Conservation (phyloP, 2,113 vertebrate species). For the Odocoileus virginianus region DNA sequence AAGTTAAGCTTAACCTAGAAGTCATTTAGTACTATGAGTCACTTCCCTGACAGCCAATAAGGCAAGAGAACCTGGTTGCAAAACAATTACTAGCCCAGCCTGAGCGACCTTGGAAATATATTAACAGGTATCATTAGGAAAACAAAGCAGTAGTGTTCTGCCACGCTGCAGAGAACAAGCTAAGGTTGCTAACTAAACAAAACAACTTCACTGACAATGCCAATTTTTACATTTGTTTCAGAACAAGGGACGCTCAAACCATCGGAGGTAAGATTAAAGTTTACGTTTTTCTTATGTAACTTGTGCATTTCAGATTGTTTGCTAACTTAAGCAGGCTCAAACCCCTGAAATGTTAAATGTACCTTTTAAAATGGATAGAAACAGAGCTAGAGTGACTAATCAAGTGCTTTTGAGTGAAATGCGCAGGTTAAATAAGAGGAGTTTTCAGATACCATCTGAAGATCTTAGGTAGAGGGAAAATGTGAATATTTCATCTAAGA, state of each 20-base stretch:
- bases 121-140: conserved; percentile 82
- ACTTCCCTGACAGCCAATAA: conserved; percentile 80
- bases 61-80: conserved; percentile 79
- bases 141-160: conserved; percentile 70
- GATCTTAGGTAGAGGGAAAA: neutral
- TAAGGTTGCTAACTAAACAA: conserved; percentile 41
- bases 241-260: conserved; percentile 87
- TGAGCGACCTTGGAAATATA: conserved; percentile 72
- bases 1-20: conserved; percentile 33
- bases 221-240: conserved; percentile 90
- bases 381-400: neutral
- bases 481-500: neutral
- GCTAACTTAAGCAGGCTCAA: neutral
- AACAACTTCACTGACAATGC: conserved; percentile 79
- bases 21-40: conserved; percentile 63
- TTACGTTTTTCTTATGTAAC: conserved; percentile 43
- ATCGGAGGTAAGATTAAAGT: conserved; percentile 87
- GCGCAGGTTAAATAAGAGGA: neutral
- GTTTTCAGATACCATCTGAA: neutral
- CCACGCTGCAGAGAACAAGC: neutral
- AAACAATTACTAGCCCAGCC: conserved; percentile 76
- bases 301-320: conserved; percentile 52
- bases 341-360: neutral
- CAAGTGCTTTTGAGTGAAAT: neutral
- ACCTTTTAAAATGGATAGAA: neutral